Percentiles rank a stretch among this genome's conserved stretches.
phyloP scores from a whole-genome alignment of 2,888 invertebrate species.

The Dicyrtoma fusca region DNA sequence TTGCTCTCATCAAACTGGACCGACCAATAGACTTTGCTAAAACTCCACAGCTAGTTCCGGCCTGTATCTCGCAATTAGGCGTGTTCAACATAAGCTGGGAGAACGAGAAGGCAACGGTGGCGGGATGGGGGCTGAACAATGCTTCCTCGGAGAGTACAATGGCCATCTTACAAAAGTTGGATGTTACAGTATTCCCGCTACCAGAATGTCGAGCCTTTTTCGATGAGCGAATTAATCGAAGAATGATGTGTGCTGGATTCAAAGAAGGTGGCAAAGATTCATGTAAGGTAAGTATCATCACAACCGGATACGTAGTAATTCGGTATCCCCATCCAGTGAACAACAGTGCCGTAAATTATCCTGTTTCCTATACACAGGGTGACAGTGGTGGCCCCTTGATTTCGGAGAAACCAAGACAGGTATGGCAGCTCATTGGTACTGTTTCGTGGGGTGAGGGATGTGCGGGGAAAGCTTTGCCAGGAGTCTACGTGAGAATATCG shows the following conservation, averaged over 20 bases:
- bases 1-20: slow-evolving; percentile 42
- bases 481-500: slow-evolving; percentile 42
- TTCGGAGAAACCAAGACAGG: slow-evolving; percentile 39
- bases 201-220: slow-evolving; percentile 42
- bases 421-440: slow-evolving; percentile 48
- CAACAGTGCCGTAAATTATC: too few relatives aligned
- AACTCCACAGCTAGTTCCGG: slow-evolving; percentile 31
- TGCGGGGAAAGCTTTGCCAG: slow-evolving; percentile 46
- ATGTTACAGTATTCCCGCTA: slow-evolving; percentile 45
- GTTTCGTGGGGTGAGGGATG: slow-evolving; percentile 53
- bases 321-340: too few relatives aligned
- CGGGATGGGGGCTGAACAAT: slow-evolving; percentile 49
- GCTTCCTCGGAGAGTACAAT: slow-evolving; percentile 41
- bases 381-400: slow-evolving; percentile 51
- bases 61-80: slow-evolving; percentile 47
- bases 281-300: slow-evolving; percentile 43
- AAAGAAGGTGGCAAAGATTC: slow-evolving; percentile 49
- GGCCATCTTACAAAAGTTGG: slow-evolving; percentile 46
- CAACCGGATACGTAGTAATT: too few relatives aligned
- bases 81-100: slow-evolving; percentile 42
- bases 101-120: slow-evolving; percentile 35
- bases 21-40: slow-evolving; percentile 41
- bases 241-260: slow-evolving; percentile 52
- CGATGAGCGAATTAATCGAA: slow-evolving; percentile 41
- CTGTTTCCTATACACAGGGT: slow-evolving; percentile 23